Base-by-base conservation (phyloP, 2,113 vertebrate species). In the Dunckerocampus dactyliophorus region DNA sequence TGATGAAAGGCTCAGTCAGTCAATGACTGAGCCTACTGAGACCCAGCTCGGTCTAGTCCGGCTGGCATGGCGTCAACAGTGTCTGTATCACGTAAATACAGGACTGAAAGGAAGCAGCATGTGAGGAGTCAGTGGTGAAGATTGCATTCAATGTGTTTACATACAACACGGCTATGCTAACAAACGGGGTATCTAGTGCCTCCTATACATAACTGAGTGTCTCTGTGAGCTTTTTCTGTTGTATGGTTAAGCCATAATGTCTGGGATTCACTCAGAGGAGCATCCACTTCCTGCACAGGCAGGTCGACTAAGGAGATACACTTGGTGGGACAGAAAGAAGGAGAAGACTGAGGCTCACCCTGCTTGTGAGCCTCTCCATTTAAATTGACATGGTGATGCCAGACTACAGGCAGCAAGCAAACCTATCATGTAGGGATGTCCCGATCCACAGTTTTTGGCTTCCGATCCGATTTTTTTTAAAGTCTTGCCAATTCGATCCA, bases 221-320 rank as follows among this genome's bases (percentile, higher is more conserved):
- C 83, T 95, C 92, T 0, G 91, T 94, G 63, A 95, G 92, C 47
- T 88, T 88, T 43, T 85, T 85, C 85, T 91, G 84, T 65, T 91
- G 85, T 52, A 62, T 34, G 19, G 61, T 74, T 59, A 4, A 69
- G 75, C 74, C 71, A 74, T 72, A 77, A 72, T 50, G 63, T 51
- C 60, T 14, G n/a, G 59, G 56, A 12, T n/a, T 31, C 51, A 47
- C 56, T 24, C 19, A 14, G 55, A 57, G 37, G 52, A 64, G 59
- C 21, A 39, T 59, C 64, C 62, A 70, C 59, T 66, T 51, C n/a
- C 68, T 69, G 65, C 63, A 64, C 37, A 67, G 81, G 89, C 87
- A 89, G 82, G 71, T 89, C 87, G 87, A 81, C 82, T 66, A 72
- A 76, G 75, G 79, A 85, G 61, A 72, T 53, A 48, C 6, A 77